phyloP scores from a whole-genome alignment of 1,140 invertebrate genomes.

The Lerema accius region DNA sequence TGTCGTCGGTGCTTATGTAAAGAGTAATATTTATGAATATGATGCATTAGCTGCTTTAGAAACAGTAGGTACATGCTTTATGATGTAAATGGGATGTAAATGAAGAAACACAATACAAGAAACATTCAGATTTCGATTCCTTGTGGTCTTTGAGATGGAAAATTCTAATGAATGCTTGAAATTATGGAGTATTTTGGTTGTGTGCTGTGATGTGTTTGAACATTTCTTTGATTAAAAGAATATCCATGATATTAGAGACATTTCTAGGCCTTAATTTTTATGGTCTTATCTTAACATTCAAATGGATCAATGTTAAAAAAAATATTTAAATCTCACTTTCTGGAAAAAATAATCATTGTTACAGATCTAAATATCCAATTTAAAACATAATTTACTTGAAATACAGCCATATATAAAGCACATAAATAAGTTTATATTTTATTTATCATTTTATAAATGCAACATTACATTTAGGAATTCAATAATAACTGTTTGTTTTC shows the following conservation, averaged over 20 bases:
- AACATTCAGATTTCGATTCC: neutral
- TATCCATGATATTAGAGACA: neutral
- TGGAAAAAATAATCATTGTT: no score
- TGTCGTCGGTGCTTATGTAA: slow-evolving; percentile 46
- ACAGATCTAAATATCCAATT: no score
- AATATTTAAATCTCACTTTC: no score
- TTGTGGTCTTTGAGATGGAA: neutral
- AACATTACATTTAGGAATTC: no score
- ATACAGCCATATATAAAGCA: no score
- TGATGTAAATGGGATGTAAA: neutral
- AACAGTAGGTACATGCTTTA: neutral
- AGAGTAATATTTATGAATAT: slow-evolving; percentile 22
- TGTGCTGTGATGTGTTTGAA: neutral
- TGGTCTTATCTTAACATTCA: no score
- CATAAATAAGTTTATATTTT: no score
- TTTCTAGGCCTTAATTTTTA: no score
- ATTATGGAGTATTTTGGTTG: neutral
- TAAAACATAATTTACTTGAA: no score
- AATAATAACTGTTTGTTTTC: no score
- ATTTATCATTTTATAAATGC: no score
- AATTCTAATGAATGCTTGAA: neutral
- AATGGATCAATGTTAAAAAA: no score
- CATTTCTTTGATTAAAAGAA: neutral
- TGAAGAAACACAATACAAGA: neutral
- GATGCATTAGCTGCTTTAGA: slow-evolving; percentile 19